Evolutionary conservation across 2,113 vertebrate species (phyloP).

Genomic region (Leptodactylus fuscus): DNA sequence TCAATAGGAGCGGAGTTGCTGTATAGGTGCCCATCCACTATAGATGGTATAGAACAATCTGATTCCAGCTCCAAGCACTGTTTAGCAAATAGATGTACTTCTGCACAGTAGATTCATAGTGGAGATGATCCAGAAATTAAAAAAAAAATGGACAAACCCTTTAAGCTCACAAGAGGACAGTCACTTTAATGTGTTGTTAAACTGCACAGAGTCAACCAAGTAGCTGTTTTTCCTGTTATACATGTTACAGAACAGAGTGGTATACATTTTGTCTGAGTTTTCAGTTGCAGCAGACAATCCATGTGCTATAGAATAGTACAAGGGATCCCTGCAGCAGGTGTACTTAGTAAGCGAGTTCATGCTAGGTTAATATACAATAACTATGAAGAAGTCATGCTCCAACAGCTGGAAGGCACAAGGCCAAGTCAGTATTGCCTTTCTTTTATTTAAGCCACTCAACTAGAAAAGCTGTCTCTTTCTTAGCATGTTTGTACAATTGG

Average conservation of each 20-base stretch:
- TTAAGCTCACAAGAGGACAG: too few species aligned
- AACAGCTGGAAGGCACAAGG: constrained; percentile 50
- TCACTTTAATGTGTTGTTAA: too few species aligned
- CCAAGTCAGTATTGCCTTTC: constrained; percentile 34
- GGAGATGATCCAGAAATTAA: too few species aligned
- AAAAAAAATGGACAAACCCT: too few species aligned
- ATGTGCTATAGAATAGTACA: neutral
- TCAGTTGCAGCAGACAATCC: neutral
- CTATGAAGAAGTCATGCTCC: constrained; percentile 32
- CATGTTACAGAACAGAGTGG: neutral
- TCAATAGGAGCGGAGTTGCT: too few species aligned
- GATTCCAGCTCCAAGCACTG: too few species aligned
- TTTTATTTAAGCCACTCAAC: constrained; percentile 20
- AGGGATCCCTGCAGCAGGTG: constrained; percentile 11
- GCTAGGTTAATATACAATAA: constrained; percentile 23
- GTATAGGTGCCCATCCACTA: too few species aligned
- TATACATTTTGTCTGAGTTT: neutral
- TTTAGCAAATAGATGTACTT: too few species aligned
- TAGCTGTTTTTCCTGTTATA: neutral
- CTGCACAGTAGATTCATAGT: too few species aligned
- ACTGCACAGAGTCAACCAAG: neutral
- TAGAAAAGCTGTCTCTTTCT: constrained; percentile 32
- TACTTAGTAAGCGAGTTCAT: constrained; percentile 32
- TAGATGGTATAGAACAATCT: too few species aligned
- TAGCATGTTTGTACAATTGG: constrained; percentile 20